Evolutionary conservation across 2,797 vertebrate genomes (phyloP), one percentile per base, ranked within the genome.

Genomic region (Mus minutoides): DNA sequence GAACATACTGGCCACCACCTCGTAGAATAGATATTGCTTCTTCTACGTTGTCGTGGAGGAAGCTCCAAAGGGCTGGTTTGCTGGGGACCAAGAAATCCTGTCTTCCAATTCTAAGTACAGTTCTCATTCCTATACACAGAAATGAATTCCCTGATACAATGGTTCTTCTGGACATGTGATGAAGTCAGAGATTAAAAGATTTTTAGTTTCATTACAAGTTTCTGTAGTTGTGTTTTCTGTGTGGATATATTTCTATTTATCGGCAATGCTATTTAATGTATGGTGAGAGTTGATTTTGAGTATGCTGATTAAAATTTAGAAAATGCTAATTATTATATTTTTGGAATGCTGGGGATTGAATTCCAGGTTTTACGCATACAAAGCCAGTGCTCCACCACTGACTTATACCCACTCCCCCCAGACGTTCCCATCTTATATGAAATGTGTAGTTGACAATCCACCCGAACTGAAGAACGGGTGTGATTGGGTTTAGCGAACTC

Each of bases 371-470:
- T 46, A 3, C 22, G 49, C 71, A 67, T 24, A 34, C 1, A 16
- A 67, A 37, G 71, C 31, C 46, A 67, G 22, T n/a, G 40, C 17
- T 60, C 22, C 46, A 52, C 52, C 16, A n/a, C 16, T 43, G 26
- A 71, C 40, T 46, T 40, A 71, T 29, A 56, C n/a, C 24, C 17
- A 26, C 37, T 22, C 14, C 43, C 43, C 64, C 52, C 29, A 22
- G n/a, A 73, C 90, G 49, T 78, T 88, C 58, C 34, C 77, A 75
- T 92, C 54, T 31, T 73, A 21, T 49, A 22, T 58, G 85, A 82
- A 94, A 92, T 62, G 62, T 0, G 34, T 92, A 85, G 54, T 95
- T 97, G 94, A 97, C 97, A 97, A 88, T 31, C 71, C 49, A 77
- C 21, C 56, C 75, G 78, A 89, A 82, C 10, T 67, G 46, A 89